These are phyloP conservation scores for Prietella phreatophila DNA, from an alignment of 2,113 vertebrate species.

Conservation along the genomic window DNA sequence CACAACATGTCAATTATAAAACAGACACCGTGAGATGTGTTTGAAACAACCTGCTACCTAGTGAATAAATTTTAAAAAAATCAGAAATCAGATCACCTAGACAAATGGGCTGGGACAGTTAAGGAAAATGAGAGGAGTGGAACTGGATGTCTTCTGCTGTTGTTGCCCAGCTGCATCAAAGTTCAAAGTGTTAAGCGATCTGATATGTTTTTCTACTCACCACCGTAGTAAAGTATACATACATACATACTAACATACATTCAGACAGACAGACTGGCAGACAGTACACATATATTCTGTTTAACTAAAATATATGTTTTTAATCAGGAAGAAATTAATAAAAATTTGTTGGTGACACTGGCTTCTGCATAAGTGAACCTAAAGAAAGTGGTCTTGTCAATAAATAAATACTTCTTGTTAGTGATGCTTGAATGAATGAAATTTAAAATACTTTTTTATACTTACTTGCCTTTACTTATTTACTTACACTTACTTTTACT, in stretches of 20 bases:
- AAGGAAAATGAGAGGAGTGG: not conserved
- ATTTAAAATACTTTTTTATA: no score
- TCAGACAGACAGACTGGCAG: no score
- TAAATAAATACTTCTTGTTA: no score
- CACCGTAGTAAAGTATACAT: no score
- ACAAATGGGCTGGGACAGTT: not conserved
- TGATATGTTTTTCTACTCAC: not conserved
- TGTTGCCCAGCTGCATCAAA: not conserved
- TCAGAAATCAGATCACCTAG: not conserved
- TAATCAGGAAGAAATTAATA: no score
- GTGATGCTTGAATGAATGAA: not conserved
- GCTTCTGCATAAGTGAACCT: no score
- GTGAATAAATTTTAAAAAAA: not conserved
- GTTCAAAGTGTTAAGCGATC: not conserved
- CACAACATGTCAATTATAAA: conserved; percentile 4
- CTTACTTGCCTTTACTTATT: no score
- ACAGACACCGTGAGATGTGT: not conserved
- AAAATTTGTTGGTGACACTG: no score
- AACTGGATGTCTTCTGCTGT: not conserved
- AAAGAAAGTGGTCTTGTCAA: not conserved
- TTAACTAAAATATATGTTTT: no score
- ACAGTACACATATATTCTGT: no score
- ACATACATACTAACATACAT: not conserved
- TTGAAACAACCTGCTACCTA: not conserved
- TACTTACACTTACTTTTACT: no score